Evolutionary conservation across 1,140 invertebrate species (phyloP), one percentile per base, ranked within the genome.

Genomic region (Orussus abietinus): DNA sequence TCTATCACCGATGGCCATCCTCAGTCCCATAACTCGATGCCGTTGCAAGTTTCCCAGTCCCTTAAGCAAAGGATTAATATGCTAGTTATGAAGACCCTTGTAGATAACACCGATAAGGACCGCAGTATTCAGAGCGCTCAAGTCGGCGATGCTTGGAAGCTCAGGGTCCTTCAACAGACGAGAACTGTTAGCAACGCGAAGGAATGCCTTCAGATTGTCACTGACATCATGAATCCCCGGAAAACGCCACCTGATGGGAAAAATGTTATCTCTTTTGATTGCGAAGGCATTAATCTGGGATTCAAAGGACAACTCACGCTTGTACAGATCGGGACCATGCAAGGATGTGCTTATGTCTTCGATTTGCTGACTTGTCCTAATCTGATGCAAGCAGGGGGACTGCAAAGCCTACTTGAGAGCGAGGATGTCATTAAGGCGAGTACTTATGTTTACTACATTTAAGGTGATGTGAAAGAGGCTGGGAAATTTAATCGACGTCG

Each of bases 281-380:
- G 87, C 53, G 92, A 96, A 74, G 92, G 92, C 12, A 86, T 95
- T 5, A 95, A 94, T 75, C 72, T 94, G 20, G 91, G 90, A 2
- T 67, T 82, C 0, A 90, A 88, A 59, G 90, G 88, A 10, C 83
- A 83, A 51, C 72, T 96, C 15, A 95, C 91, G 1, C 67, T 95
- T 14, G 77, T 95, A 52, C 90, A 95, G 70, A 81, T 96, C 45
- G 88, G 85, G 9, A 89, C 86, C 0, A 79, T 82, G 52, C 76
- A 79, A 29, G 88, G 89, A 12, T 82, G 84, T 59, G 82, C 84
- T 1, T 92, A 84, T 60, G 79, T 97, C 46, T 93, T 97, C 65
- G 95, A 98, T 75, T 77, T 97, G 25, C 81, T 92, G 51, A 83
- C 88, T 9, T 88, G 87, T 62, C 90, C 90, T 1, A 79, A 77